These are phyloP conservation scores for Lepus europaeus DNA, from an alignment of 2,113 vertebrate species.

Conservation along the genomic window DNA sequence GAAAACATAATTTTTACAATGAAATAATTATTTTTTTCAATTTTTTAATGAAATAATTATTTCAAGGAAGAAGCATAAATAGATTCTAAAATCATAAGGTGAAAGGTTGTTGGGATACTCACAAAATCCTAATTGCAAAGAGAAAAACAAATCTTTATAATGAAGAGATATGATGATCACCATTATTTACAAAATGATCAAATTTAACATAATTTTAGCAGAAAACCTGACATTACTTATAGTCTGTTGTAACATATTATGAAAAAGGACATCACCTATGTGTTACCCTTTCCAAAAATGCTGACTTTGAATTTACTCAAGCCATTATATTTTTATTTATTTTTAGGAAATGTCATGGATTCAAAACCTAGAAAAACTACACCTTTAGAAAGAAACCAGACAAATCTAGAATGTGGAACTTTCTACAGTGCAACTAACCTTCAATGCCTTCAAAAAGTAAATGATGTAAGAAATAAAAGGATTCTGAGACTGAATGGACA, in stretches of 20 bases:
- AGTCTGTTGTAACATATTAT: background rate
- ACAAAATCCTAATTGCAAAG: background rate
- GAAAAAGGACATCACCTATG: background rate
- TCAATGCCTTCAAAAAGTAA: background rate
- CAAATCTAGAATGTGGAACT: background rate
- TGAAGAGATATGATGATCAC: background rate
- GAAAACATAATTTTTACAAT: background rate
- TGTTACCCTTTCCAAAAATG: background rate
- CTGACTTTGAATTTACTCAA: background rate
- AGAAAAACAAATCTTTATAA: background rate
- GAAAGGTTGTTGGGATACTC: background rate
- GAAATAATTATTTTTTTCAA: background rate
- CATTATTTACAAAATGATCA: background rate
- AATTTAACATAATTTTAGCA: background rate
- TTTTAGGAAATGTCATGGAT: background rate
- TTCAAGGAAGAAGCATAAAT: background rate
- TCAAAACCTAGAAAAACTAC: constrained; percentile 15
- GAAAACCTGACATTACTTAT: background rate
- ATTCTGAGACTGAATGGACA: background rate
- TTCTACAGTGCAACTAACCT: background rate
- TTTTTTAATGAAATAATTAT: background rate
- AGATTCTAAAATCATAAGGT: background rate
- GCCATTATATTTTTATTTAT: background rate
- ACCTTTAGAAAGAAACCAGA: background rate
- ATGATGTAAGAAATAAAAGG: background rate